Evolutionary conservation across 2,888 invertebrate genomes (phyloP).

Genomic region (Altica lythri): DNA sequence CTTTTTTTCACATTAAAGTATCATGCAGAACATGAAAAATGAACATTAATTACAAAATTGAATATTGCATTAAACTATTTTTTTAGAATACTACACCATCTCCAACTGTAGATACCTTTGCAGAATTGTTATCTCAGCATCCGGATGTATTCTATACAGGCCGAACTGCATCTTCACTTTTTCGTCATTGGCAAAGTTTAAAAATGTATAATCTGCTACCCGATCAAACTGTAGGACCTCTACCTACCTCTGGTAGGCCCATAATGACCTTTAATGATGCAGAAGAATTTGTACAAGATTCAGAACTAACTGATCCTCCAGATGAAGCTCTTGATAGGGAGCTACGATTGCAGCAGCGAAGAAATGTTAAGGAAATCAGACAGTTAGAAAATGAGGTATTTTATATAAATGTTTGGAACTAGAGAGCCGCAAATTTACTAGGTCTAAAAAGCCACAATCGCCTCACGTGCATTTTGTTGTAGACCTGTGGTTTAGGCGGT

Average conservation of each 20-base stretch:
- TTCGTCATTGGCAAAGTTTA: constrained; percentile 90
- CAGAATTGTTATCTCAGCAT: constrained; percentile 81
- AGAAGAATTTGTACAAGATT: constrained; percentile 85
- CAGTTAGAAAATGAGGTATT: constrained; percentile 88
- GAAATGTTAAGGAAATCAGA: constrained; percentile 70
- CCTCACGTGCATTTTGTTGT: too few relatives aligned
- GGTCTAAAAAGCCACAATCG: too few relatives aligned
- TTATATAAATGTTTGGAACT: too few relatives aligned
- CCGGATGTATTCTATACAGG: constrained; percentile 85
- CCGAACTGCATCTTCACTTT: constrained; percentile 82
- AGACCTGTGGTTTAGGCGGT: too few relatives aligned
- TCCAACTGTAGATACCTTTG: constrained; percentile 78
- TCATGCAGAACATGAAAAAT: too few relatives aligned
- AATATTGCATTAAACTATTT: constrained; percentile 2
- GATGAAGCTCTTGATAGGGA: constrained; percentile 84
- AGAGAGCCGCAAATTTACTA: too few relatives aligned
- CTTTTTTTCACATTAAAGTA: neutral
- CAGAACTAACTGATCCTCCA: constrained; percentile 78
- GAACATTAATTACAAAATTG: too few relatives aligned
- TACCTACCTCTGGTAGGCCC: constrained; percentile 50
- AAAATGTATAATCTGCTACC: constrained; percentile 90
- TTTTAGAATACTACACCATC: constrained; percentile 72
- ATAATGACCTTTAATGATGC: constrained; percentile 86
- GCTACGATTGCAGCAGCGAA: constrained; percentile 70
- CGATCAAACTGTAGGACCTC: constrained; percentile 74